Evolutionary conservation across 2,888 invertebrate genomes (phyloP).

Genomic region (Coleophora flavipennella): DNA sequence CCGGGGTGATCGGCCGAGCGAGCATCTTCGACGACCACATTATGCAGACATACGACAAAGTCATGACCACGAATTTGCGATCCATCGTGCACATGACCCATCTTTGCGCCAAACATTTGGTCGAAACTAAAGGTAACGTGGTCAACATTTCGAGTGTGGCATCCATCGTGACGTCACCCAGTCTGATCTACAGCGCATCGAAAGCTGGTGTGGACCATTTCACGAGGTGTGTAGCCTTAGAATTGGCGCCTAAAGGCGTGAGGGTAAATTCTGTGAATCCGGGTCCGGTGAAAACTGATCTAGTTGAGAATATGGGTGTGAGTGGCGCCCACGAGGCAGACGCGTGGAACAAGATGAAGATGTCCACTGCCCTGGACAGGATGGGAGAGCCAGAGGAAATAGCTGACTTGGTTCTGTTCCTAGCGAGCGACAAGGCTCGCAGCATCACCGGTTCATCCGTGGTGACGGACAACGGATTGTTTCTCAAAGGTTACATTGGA

Average conservation of each 20-base stretch:
- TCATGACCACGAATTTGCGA: constrained; percentile 18
- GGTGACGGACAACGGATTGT: constrained; percentile 19
- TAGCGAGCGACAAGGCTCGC: constrained; percentile 20
- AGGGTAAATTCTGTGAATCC: constrained; percentile 31
- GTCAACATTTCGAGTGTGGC: constrained; percentile 18
- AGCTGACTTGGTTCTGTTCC: constrained; percentile 18
- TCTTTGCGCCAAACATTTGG: constrained; percentile 15
- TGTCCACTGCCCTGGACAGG: constrained; percentile 30
- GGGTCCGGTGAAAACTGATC: constrained; percentile 8
- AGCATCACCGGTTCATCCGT: constrained; percentile 20
- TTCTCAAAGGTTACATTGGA: neutral
- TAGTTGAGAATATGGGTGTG: neutral
- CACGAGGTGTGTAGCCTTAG: constrained; percentile 55
- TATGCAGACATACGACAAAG: constrained; percentile 14
- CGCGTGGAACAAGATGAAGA: constrained; percentile 75
- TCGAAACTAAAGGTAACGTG: constrained; percentile 18
- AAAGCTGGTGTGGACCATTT: constrained; percentile 20
- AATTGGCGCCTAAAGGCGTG: constrained; percentile 63
- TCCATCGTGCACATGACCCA: constrained; percentile 15
- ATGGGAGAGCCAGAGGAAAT: constrained; percentile 21
- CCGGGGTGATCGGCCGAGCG: constrained; percentile 10
- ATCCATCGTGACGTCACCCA: constrained; percentile 6
- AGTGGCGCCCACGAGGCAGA: neutral
- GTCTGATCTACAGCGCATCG: constrained; percentile 48
- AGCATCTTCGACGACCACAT: constrained; percentile 9